Evolutionary conservation across 2,888 invertebrate species (phyloP).

Genomic region (Sesia apiformis): DNA sequence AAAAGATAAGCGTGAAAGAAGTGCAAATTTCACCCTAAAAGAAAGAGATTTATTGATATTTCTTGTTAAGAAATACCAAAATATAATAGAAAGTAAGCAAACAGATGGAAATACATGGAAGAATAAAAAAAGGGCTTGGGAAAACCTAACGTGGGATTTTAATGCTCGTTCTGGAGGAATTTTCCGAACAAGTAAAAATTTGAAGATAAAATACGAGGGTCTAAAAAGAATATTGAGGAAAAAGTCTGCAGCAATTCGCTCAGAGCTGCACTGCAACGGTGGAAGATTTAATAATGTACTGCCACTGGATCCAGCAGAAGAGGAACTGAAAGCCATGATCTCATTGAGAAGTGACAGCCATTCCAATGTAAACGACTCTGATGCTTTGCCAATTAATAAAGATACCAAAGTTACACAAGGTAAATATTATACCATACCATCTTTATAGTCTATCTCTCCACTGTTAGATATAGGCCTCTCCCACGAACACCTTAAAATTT

Average conservation of each 20-base stretch:
- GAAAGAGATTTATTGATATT: neutral
- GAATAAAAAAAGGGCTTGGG: neutral
- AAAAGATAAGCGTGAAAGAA: neutral
- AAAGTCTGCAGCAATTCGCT: constrained; percentile 3
- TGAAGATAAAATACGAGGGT: constrained; percentile 2
- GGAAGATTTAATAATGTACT: neutral
- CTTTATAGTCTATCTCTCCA: too few species aligned
- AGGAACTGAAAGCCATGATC: neutral
- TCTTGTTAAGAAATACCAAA: neutral
- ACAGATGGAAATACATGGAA: neutral
- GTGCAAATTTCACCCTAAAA: constrained; percentile 1
- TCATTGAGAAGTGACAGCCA: neutral
- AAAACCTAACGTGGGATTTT: constrained; percentile 1
- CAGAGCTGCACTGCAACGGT: constrained; percentile 2
- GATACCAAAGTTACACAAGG: neutral
- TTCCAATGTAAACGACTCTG: neutral
- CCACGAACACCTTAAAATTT: too few species aligned
- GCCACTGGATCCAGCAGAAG: neutral
- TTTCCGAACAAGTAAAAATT: neutral
- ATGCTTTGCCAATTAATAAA: neutral
- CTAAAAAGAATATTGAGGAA: constrained; percentile 4
- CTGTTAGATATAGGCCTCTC: too few species aligned
- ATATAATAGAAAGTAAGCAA: neutral
- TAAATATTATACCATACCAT: neutral
- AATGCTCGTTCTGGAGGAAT: constrained; percentile 4